Percentiles rank a stretch among this genome's conserved stretches.
Evolutionary conservation across 2,113 vertebrate species (phyloP).

Genomic region (Salminus brasiliensis): DNA sequence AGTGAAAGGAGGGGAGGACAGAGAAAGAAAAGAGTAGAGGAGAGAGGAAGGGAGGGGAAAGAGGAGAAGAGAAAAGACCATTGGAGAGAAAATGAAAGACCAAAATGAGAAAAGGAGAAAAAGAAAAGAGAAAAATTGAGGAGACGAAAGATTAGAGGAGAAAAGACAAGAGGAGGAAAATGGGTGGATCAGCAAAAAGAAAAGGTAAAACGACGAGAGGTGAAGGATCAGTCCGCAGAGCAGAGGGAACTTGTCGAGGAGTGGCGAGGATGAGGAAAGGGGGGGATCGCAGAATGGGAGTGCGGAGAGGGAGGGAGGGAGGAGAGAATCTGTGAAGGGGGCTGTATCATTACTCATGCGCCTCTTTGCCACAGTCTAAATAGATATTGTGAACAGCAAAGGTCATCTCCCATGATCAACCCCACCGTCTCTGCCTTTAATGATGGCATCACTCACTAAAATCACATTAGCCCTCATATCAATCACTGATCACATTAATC

Average conservation of each 20-base stretch:
- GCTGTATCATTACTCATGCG: not conserved
- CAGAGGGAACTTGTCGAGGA: not conserved
- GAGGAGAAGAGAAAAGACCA: too few relatives aligned
- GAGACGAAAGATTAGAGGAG: too few relatives aligned
- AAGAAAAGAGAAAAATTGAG: too few relatives aligned
- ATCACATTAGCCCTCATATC: conserved; percentile 9
- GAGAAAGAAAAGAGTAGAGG: too few relatives aligned
- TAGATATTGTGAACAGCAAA: not conserved
- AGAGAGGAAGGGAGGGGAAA: too few relatives aligned
- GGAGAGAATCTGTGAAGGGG: not conserved
- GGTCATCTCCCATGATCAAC: not conserved
- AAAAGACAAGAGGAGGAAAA: too few relatives aligned
- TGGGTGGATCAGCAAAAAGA: too few relatives aligned
- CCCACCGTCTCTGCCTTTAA: conserved; percentile 9
- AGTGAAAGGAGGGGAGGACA: too few relatives aligned
- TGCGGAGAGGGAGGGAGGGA: not conserved
- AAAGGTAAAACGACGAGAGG: not conserved
- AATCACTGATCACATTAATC: conserved; percentile 15
- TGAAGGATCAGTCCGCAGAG: not conserved
- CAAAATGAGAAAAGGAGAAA: too few relatives aligned
- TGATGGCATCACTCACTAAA: not conserved
- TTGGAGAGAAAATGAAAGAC: too few relatives aligned
- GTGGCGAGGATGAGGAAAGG: not conserved
- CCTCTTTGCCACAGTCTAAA: not conserved
- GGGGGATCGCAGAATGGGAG: too few relatives aligned